These are phyloP conservation scores for Megalopta genalis DNA, from an alignment of 1,140 invertebrate genomes.

Conservation along the genomic window DNA sequence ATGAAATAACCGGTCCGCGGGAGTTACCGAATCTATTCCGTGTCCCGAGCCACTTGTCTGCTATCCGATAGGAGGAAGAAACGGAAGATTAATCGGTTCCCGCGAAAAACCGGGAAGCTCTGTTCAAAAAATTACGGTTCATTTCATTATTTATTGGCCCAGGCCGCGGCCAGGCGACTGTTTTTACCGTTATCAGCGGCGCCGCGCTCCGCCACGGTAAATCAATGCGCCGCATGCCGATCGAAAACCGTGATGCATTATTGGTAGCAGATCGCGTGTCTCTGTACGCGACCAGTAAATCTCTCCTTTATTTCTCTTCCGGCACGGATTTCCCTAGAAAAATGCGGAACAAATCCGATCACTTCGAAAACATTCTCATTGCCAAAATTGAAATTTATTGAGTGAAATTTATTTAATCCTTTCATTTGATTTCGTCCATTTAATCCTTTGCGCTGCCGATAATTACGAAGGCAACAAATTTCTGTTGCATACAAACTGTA, in stretches of 20 bases:
- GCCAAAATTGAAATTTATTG: too few species aligned
- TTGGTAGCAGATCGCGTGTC: not conserved
- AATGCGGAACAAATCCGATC: too few species aligned
- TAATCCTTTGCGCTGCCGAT: too few species aligned
- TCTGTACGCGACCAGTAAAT: not conserved
- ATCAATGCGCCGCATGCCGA: not conserved
- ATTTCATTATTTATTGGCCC: conserved; percentile 8
- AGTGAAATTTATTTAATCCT: too few species aligned
- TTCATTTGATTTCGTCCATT: too few species aligned
- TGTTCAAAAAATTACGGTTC: conserved; percentile 7
- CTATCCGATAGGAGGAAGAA: not conserved
- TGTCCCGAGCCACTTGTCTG: not conserved
- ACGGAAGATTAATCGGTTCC: not conserved
- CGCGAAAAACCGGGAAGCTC: not conserved
- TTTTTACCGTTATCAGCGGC: not conserved
- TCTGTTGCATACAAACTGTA: too few species aligned
- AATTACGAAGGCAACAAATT: too few species aligned
- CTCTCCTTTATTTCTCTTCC: too few species aligned
- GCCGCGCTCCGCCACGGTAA: not conserved
- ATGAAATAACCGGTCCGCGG: not conserved
- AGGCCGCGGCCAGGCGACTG: too few species aligned
- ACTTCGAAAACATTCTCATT: too few species aligned
- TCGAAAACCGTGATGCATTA: not conserved
- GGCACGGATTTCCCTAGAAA: too few species aligned
- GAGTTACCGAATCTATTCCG: not conserved